phyloP scores from a whole-genome alignment of 2,113 vertebrate genomes.

The Prunella himalayana region DNA sequence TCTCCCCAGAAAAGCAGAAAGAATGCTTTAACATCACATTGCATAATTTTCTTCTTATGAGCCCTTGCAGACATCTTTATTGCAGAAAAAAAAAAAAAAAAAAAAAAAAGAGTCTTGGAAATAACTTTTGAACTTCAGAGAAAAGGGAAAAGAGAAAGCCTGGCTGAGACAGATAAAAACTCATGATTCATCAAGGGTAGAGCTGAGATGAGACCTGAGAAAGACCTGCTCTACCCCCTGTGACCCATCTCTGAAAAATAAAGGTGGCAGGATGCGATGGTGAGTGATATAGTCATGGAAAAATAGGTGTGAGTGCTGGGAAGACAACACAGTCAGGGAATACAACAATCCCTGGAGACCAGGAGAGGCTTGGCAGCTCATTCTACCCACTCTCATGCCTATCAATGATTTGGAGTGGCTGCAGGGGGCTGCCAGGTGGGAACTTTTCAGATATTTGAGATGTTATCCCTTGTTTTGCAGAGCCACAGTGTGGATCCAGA shows the following conservation, averaged over 20 bases:
- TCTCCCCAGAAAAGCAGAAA: neutral
- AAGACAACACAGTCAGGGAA: neutral
- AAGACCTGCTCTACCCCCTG: neutral
- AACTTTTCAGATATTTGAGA: neutral
- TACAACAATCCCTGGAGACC: neutral
- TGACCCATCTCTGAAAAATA: neutral
- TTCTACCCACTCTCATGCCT: neutral
- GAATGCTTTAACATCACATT: neutral
- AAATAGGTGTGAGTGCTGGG: neutral
- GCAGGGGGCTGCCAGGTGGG: neutral
- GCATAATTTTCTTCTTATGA: rapidly evolving
- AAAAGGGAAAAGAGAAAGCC: neutral
- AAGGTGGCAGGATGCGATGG: neutral
- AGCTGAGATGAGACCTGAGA: neutral
- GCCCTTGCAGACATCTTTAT: neutral
- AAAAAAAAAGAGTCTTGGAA: neutral
- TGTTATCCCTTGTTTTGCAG: neutral
- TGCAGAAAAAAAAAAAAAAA: neutral
- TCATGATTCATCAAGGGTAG: neutral
- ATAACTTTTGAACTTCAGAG: neutral
- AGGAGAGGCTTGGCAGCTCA: neutral
- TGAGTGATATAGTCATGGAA: neutral
- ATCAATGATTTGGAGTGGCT: neutral
- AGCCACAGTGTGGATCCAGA: neutral
- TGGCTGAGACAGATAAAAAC: neutral